Conservation (phyloP, 2,797 vertebrate species). For the Vireo griseus region DNA sequence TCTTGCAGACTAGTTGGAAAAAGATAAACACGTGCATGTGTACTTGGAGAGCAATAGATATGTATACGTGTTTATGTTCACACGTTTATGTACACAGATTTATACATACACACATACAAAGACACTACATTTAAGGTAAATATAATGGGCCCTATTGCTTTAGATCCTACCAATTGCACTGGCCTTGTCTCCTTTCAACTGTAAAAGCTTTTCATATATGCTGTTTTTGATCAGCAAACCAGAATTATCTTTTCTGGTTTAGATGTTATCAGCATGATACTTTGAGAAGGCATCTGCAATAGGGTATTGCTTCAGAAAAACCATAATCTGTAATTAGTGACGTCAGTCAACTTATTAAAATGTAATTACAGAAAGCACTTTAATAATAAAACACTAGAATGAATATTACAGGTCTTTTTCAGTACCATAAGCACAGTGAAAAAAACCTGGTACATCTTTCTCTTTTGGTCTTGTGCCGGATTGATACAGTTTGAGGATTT, state of each 20-base stretch:
- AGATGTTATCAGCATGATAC: neutral
- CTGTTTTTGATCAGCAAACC: neutral
- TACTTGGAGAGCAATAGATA: neutral
- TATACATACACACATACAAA: neutral
- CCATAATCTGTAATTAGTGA: conserved; percentile 12
- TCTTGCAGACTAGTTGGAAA: neutral
- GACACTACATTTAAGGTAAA: neutral
- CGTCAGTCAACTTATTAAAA: conserved; percentile 11
- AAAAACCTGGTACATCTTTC: neutral
- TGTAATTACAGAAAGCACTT: neutral
- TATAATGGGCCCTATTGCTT: neutral
- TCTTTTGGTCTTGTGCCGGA: neutral
- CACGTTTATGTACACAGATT: neutral
- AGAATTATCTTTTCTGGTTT: neutral
- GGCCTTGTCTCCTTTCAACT: neutral
- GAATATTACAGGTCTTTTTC: neutral
- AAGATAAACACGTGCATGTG: neutral
- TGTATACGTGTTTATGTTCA: neutral
- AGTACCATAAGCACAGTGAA: neutral
- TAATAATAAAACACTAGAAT: conserved; percentile 5
- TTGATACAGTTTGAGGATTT: neutral
- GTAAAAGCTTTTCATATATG: neutral
- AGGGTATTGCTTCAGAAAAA: neutral
- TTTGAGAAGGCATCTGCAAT: neutral
- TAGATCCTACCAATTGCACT: neutral